These are phyloP conservation scores for Folsomia manolachei DNA, from an alignment of 2,888 invertebrate species.

Conservation along the genomic window DNA sequence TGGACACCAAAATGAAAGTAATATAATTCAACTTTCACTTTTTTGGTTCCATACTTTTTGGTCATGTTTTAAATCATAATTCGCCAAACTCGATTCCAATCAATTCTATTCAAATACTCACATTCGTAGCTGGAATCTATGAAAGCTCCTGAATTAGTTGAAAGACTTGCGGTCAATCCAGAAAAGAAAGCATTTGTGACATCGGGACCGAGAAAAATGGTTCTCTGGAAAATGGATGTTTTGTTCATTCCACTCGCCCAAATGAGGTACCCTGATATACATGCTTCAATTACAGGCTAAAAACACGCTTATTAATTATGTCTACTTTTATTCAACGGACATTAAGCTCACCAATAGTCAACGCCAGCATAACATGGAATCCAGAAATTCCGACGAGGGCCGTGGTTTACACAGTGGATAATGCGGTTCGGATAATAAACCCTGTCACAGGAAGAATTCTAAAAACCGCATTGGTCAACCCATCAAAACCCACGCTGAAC, in stretches of 20 bases:
- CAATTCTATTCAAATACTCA: background rate
- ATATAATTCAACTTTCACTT: too few species aligned
- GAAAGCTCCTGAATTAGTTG: constrained; percentile 44
- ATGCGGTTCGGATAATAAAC: constrained; percentile 43
- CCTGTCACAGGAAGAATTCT: constrained; percentile 42
- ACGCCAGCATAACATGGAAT: constrained; percentile 39
- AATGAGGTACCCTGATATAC: constrained; percentile 24
- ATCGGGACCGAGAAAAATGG: constrained; percentile 45
- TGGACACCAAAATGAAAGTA: constrained; percentile 32
- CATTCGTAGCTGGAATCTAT: constrained; percentile 35
- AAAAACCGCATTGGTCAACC: constrained; percentile 35
- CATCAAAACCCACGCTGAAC: constrained; percentile 27
- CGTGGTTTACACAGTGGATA: constrained; percentile 37
- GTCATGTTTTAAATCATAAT: too few species aligned
- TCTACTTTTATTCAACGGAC: background rate
- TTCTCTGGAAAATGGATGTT: constrained; percentile 47
- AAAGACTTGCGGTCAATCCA: constrained; percentile 42
- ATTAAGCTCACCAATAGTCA: constrained; percentile 21
- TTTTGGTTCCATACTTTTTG: too few species aligned
- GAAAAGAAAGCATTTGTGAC: constrained; percentile 45
- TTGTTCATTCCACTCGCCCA: constrained; percentile 28
- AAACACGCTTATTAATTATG: constrained; percentile 3
- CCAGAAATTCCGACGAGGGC: constrained; percentile 33
- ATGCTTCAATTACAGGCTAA: too few species aligned
- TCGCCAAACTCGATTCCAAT: background rate